Base-by-base conservation (phyloP, 2,113 vertebrate genomes). In the Rhabdomys dilectus region DNA sequence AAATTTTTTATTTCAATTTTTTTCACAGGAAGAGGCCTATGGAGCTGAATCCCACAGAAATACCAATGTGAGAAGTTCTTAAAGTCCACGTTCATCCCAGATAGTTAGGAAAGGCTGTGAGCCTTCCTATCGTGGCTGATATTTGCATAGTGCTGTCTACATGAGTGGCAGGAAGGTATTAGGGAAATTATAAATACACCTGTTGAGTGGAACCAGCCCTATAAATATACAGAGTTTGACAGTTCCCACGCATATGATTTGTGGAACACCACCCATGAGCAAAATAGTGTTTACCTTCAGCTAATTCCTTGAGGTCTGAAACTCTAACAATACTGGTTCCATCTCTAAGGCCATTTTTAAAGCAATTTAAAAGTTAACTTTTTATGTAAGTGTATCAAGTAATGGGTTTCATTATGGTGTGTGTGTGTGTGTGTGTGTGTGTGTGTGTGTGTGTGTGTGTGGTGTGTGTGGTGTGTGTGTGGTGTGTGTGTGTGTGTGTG, bases 1-100 rank as follows among this genome's bases (percentile, higher is more conserved):
- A 10, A 56, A n/a, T 72, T 75, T 85, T 51, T 48, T 88, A 36
- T 75, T 82, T 93, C 66, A 68, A 70, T 86, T 93, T 82, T 87
- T 77, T 82, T 39, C 26, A 3, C 66, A 94, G 80, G 80, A 92
- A 95, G 21, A 17, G 13, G 60, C 19, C 12, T 31, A 31, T 26
- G 9, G 77, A 91, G 53, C 15, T 36, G 58, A 29, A 64, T 0
- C 34, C 60, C 68, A 77, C 51, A 42, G 36, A 82, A 85, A n/a
- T 88, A 39, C 0, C 62, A 29, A 84, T 19, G 42, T n/a, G 53
- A 66, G 34, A 5, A 48, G 16, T 64, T 48, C n/a, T 88, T 53
- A 60, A 84, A 60, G 45, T 75, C 39, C 31, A 42, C 12, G 8
- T 89, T 16, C 53, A 19, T 62, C 75, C 31, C 22, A 19, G 34